Evolutionary conservation across 1,140 invertebrate species (phyloP), one percentile per base, ranked within the genome.

Genomic region (Chironomus striatipennis): DNA sequence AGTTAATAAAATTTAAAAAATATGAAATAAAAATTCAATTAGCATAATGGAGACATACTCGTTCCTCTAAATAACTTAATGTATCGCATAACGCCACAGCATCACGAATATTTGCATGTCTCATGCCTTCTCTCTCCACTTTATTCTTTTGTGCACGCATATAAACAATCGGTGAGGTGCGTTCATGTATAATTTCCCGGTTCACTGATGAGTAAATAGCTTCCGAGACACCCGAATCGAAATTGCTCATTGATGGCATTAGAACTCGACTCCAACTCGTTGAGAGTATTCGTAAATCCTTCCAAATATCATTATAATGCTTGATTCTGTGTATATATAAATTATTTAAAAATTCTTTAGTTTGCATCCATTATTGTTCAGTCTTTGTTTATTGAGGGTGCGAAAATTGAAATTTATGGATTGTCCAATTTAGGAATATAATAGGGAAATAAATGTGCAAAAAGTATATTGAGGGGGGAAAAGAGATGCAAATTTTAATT

Each of bases 31-130:
- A 65, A 76, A 34, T 34, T 34, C 24, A 34, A 34, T 34, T 34
- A 34, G 24, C 24, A 64, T 67, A 47, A 74, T 12, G 21, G 72
- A 73, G 72, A 76, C 9, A 21, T 79, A 90, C 86, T 79, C 85
- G 84, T 34, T 88, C 84, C 82, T 98, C 94, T 75, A 99, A 83
- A 84, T 95, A 96, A 43, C 90, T 87, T 73, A 98, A 86, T 76
- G 94, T 93, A 79, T 97, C 92, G 80, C 95, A 96, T 81, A 98
- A 88, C 0, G 96, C 96, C 0, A 94, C 94, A 15, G 91, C 94
- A 80, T 95, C 93, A 74, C 88, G 83, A 9, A 94, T 81, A 82
- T 98, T 93, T 4, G 96, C 92, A 73, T 85, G 88, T 77, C 87
- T 88, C 94, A 99, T 98, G 74, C 95, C 94, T 64, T 88, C 84